Evolutionary conservation across 2,888 invertebrate species (phyloP).

Genomic region (Ennomos erosarius): DNA sequence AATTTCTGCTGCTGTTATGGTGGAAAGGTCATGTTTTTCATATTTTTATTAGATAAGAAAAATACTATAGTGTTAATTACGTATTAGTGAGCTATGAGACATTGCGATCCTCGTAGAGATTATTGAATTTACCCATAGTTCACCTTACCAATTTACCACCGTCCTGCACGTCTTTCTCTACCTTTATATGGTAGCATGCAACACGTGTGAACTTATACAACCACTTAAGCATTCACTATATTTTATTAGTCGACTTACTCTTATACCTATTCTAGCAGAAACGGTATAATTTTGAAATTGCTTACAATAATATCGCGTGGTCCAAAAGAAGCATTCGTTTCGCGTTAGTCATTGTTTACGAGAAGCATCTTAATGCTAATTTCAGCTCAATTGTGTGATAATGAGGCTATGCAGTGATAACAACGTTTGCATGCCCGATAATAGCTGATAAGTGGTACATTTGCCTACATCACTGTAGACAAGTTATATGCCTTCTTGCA

Average conservation of each 20-base stretch:
- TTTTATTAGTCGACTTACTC: no score
- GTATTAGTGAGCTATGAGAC: no score
- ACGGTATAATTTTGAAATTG: background rate
- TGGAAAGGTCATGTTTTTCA: conserved; percentile 17
- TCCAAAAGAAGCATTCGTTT: conserved; percentile 3
- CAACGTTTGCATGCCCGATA: conserved; percentile 59
- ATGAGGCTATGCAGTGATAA: conserved; percentile 58
- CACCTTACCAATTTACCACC: no score
- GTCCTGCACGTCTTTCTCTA: no score
- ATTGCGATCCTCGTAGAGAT: no score
- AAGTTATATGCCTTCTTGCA: conserved; percentile 16
- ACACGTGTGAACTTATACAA: no score
- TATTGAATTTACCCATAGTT: no score
- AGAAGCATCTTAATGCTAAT: conserved; percentile 40
- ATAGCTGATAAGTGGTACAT: conserved; percentile 50
- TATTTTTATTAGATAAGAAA: no score
- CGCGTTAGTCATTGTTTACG: conserved; percentile 47
- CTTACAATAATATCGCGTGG: background rate
- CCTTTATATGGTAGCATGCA: no score
- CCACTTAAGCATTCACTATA: no score
- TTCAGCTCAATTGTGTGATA: conserved; percentile 50
- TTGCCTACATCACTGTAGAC: conserved; percentile 36
- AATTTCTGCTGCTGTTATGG: conserved; percentile 45
- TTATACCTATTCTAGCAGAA: background rate
- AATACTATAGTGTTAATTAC: no score